Evolutionary conservation across 2,888 invertebrate genomes (phyloP).

Genomic region (Agelastica alni): DNA sequence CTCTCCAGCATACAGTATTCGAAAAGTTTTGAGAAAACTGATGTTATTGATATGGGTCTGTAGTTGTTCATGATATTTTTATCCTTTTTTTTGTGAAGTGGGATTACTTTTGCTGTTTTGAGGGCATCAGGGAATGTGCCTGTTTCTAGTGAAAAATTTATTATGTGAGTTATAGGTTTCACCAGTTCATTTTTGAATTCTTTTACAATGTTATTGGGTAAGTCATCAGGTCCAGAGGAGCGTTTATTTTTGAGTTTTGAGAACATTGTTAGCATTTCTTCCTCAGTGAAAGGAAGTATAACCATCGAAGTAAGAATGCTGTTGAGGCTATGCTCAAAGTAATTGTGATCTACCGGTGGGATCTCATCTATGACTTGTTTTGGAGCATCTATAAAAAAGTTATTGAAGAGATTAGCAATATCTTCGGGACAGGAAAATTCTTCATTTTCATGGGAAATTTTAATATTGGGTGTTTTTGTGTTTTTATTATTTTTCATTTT

Average conservation of each 20-base stretch:
- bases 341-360: not conserved
- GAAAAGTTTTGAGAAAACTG: conserved; percentile 4
- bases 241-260: conserved; percentile 5
- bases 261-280: no score
- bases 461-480: conserved; percentile 1
- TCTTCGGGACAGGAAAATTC: conserved; percentile 1
- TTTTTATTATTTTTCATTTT: not conserved
- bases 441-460: not conserved
- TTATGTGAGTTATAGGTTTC: not conserved
- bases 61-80: conserved; percentile 4
- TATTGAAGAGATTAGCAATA: conserved; percentile 4
- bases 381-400: not conserved
- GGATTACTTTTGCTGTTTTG: conserved; percentile 2
- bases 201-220: not conserved
- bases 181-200: conserved; percentile 1
- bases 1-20: conserved; percentile 9
- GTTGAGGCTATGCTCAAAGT: conserved; percentile 1
- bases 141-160: no score
- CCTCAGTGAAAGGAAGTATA: no score
- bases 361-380: not conserved
- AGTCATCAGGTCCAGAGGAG: conserved; percentile 5
- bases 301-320: no score
- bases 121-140: conserved; percentile 2
- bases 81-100: conserved; percentile 5
- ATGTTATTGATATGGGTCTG: conserved; percentile 5